Base-by-base conservation (phyloP, 1,140 invertebrate species). In the Lasioglossum albipes region DNA sequence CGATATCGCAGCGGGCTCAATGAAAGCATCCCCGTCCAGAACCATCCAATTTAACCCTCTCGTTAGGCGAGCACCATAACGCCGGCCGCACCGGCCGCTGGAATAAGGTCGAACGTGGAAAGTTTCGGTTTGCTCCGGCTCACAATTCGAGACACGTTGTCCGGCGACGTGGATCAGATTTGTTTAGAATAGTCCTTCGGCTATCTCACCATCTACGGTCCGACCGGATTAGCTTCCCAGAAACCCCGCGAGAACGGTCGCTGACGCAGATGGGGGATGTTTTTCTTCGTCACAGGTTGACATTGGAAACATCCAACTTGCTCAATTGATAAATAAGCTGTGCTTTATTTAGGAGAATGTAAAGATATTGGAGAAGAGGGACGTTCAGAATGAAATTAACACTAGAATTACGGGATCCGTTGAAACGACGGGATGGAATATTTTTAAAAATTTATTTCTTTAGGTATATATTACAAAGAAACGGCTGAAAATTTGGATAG, bases 1-100 rank as follows among this genome's bases (percentile, higher is more conserved):
- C 79, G 83, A 84, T 81, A 79, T 59, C 71, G 0, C 71, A 0
- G 59, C 7, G 41, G 59, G 16, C 49, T 68, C 54, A 67, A 75
- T 52, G 62, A 59, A 62, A 74, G 71, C 77, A 69, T 62, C 73
- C 73, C 79, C 3, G 54, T 2, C 49, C 20, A 18, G 45, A 49
- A 49, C 7, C 54, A 20, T n/a, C 7, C 64, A 49, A 62, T 75
- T 62, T 62, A 52, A 68, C 65, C 72, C 65, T 62, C 31, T 69
- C 31, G 57, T 49, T 52, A 31, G 27, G 7, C 22, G 54, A 2
- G 12, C 3, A 2, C 57, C 52, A 36, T 70, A 70, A 61, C 54
- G 18, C 10, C 22, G 20, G 20, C 9, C 16, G 57, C 54, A 18
- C 31, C 18, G 42, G 52, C 31, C 18, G 42, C 13, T 16, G 6